These are phyloP conservation scores for Spialia ferax DNA, from an alignment of 2,888 invertebrate genomes.

Conservation along the genomic window DNA sequence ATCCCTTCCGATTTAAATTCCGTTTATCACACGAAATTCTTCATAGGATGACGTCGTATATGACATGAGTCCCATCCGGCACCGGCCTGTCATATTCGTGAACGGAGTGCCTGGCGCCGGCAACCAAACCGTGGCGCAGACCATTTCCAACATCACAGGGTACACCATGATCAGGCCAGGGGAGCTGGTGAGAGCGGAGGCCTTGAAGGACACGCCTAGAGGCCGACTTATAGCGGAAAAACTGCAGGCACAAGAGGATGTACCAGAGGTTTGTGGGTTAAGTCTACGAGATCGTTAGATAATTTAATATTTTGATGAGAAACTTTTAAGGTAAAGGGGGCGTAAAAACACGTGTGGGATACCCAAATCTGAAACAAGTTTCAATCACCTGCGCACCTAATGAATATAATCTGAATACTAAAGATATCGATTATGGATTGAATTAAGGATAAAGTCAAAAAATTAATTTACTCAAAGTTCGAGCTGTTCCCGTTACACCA, in stretches of 20 bases:
- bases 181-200: constrained; percentile 78
- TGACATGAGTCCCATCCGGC: constrained; percentile 78
- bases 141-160: constrained; percentile 78
- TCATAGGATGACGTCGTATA: constrained; percentile 61
- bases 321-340: too few species aligned
- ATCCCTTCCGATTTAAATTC: too few species aligned
- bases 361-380: too few species aligned
- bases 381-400: too few species aligned
- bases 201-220: constrained; percentile 77
- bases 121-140: constrained; percentile 79
- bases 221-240: constrained; percentile 80
- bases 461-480: too few species aligned
- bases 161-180: constrained; percentile 80
- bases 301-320: too few species aligned
- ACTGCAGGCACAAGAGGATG: constrained; percentile 71
- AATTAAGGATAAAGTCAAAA: too few species aligned
- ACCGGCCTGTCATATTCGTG: constrained; percentile 80
- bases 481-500: too few species aligned
- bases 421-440: too few species aligned
- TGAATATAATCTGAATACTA: too few species aligned
- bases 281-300: not conserved
- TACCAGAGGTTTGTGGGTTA: constrained; percentile 69
- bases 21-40: too few species aligned
- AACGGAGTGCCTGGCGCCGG: constrained; percentile 83
- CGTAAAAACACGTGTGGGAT: too few species aligned